Evolutionary conservation across 2,888 invertebrate genomes (phyloP), one percentile per base, ranked within the genome.

Genomic region (Eristalis pertinax): DNA sequence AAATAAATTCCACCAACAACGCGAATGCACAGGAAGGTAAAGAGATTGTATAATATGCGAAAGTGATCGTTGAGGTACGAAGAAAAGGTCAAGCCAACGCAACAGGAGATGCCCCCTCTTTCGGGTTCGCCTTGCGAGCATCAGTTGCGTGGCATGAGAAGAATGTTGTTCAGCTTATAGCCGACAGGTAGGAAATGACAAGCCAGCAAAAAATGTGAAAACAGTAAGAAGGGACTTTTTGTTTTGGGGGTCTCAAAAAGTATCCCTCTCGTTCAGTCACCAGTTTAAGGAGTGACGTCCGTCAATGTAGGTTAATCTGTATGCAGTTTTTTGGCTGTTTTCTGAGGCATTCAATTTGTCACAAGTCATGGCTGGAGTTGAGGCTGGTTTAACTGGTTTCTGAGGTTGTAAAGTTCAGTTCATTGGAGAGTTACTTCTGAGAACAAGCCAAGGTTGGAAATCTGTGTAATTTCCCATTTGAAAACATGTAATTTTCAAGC

Each of bases 31-130:
- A 50, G 43, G 15, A 43, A 43, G n/a, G 43, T 4, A 60, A 70
- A 58, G 70, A 22, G 74, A 67, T 85, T 85, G 83, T 83, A 86
- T 86, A 82, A 86, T 60, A 76, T 78, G 69, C 74, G 86, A 83
- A 75, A 83, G 78, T 83, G 86, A 81, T 81, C 84, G 64, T 69
- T 41, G 63, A 64, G 68, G 35, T 41, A 35, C n/a, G 19, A 50
- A 64, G 65, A 50, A 81, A 84, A 82, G 85, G 82, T 86, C 85
- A 82, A 60, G 43, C 24, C 41, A 26, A 56, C 13, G 38, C 38
- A 38, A 38, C 38, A 50, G 50, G 1, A 19, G 50, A 8, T 19
- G 50, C 19, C 50, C 19, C 50, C n/a, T 43, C 32, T 43, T n/a
- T 7, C 4, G 4, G 0, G 15, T 43, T n/a, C 43, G 22, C 32